These are phyloP conservation scores for Bellardia bayeri DNA, from an alignment of 2,888 invertebrate species.

Conservation along the genomic window DNA sequence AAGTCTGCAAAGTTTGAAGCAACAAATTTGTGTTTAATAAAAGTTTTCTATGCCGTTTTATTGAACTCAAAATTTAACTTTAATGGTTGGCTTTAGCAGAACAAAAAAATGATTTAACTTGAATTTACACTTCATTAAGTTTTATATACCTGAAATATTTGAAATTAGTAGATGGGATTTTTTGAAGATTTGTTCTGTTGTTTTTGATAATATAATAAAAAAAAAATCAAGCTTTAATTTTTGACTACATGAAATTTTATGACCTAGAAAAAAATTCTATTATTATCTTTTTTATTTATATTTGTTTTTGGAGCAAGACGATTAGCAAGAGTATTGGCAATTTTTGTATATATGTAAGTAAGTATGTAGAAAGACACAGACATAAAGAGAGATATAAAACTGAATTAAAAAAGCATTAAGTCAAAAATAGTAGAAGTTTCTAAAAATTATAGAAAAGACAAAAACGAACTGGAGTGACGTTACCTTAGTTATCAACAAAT, in stretches of 20 bases:
- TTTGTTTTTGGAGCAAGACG: not conserved
- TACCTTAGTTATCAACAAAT: no score
- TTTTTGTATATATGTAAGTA: conserved; percentile 4
- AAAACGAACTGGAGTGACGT: no score
- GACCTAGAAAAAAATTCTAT: conserved; percentile 62
- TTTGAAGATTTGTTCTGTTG: not conserved
- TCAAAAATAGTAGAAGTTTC: not conserved
- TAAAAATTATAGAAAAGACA: not conserved
- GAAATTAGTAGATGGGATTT: not conserved
- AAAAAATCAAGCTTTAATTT: conserved; percentile 19
- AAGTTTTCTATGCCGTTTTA: not conserved
- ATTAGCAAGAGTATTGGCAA: conserved; percentile 24
- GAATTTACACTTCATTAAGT: conserved; percentile 65
- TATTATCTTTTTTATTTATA: conserved; percentile 1
- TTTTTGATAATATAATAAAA: not conserved
- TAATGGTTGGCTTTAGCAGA: conserved; percentile 3
- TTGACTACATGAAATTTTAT: conserved; percentile 65
- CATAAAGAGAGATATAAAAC: conserved; percentile 26
- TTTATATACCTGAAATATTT: conserved; percentile 55
- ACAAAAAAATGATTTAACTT: not conserved
- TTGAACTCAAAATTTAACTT: conserved; percentile 6
- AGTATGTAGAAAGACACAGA: not conserved
- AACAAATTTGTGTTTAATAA: not conserved
- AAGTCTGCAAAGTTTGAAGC: conserved; percentile 13
- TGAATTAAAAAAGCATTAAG: conserved; percentile 56